Percentiles rank a stretch among this genome's conserved stretches.
These are phyloP conservation scores for Brienomyrus longianalis DNA, from an alignment of 2,113 vertebrate genomes.

Conservation along the genomic window DNA sequence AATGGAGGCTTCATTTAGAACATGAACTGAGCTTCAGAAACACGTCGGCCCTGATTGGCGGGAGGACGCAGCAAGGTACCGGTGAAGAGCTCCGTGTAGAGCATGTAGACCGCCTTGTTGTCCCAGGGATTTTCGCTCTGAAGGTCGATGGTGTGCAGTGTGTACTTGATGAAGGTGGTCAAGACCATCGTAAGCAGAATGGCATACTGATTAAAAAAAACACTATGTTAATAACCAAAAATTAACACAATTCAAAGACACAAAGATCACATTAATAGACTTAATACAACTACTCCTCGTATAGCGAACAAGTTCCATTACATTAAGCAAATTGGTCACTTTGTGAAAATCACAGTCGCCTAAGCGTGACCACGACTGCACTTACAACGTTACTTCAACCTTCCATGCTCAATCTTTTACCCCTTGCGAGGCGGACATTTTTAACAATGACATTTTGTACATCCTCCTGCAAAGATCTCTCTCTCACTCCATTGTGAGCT, in stretches of 20 bases:
- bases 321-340: not conserved
- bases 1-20: not conserved
- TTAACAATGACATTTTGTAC: not conserved
- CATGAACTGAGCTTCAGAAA: not conserved
- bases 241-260: not conserved
- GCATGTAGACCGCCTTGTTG: conserved; percentile 95
- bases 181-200: conserved; percentile 94
- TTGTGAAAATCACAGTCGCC: not conserved
- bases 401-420: not conserved
- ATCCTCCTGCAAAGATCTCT: not conserved
- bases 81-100: conserved; percentile 93
- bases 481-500: not conserved
- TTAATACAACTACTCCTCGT: not conserved
- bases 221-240: not conserved
- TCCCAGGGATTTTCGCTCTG: conserved; percentile 97
- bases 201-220: conserved; percentile 69
- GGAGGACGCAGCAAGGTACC: conserved; percentile 51
- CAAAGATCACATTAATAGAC: not conserved
- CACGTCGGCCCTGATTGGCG: not conserved
- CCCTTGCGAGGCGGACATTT: not conserved
- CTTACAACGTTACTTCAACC: not conserved
- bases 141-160: conserved; percentile 84
- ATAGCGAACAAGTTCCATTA: not conserved
- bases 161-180: conserved; percentile 91
- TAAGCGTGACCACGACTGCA: not conserved